These are phyloP conservation scores for Brachirus orientalis DNA, from an alignment of 2,113 vertebrate genomes.

Conservation along the genomic window DNA sequence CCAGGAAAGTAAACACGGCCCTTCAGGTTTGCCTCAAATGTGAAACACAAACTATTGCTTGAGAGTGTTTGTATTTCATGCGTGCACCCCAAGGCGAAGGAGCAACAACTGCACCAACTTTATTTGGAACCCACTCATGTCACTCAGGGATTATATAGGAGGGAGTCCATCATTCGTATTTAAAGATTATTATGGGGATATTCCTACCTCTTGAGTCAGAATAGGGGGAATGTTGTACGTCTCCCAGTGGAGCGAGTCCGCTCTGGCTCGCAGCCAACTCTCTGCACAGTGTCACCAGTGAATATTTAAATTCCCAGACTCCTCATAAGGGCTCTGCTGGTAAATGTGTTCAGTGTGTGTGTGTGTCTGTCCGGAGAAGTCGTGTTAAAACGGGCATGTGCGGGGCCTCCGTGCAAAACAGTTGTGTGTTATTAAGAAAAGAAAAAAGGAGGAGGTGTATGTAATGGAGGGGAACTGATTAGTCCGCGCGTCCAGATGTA, in stretches of 20 bases:
- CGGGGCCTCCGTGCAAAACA: slow-evolving; percentile 41
- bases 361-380: slow-evolving; percentile 89
- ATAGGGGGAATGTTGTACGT: slow-evolving; percentile 82
- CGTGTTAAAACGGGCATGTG: slow-evolving; percentile 76
- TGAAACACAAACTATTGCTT: neutral
- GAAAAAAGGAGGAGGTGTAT: neutral
- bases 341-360: slow-evolving; percentile 96
- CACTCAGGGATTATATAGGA: slow-evolving; percentile 17
- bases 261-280: slow-evolving; percentile 88
- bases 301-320: slow-evolving; percentile 99
- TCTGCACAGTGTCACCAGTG: slow-evolving; percentile 97
- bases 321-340: slow-evolving; percentile 94
- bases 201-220: slow-evolving; percentile 86
- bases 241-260: slow-evolving; percentile 78
- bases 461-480: slow-evolving; percentile 64
- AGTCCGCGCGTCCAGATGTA: slow-evolving; percentile 70
- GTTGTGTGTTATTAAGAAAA: slow-evolving; percentile 50
- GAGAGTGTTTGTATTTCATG: neutral
- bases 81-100: neutral
- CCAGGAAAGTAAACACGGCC: slow-evolving; percentile 20
- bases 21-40: neutral
- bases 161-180: slow-evolving; percentile 48
- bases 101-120: slow-evolving; percentile 11
- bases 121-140: slow-evolving; percentile 21
- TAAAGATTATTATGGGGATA: slow-evolving; percentile 77